Evolutionary conservation across 2,888 invertebrate genomes (phyloP).

Genomic region (Sphinx pinastri): DNA sequence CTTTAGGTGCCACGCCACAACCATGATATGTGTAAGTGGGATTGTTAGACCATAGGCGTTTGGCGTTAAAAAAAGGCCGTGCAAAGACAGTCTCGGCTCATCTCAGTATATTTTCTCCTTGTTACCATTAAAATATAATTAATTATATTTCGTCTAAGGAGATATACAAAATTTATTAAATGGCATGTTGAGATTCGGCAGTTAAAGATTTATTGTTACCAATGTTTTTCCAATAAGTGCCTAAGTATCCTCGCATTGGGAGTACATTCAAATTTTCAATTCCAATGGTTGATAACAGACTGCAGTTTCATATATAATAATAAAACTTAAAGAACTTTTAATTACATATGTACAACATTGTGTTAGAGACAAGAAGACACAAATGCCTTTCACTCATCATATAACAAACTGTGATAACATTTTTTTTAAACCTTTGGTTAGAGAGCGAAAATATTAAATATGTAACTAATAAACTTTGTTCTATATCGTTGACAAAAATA

Average conservation of each 20-base stretch:
- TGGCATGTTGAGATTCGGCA: background rate
- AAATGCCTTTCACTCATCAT: slow-evolving; percentile 67
- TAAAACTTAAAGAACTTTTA: slow-evolving; percentile 54
- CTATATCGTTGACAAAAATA: too few species aligned
- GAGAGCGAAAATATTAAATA: background rate
- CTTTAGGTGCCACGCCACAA: too few species aligned
- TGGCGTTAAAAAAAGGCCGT: too few species aligned
- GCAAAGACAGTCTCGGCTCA: background rate
- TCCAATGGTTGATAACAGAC: slow-evolving; percentile 31
- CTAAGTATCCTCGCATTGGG: background rate
- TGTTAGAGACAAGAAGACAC: slow-evolving; percentile 71
- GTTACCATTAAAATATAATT: background rate
- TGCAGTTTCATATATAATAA: slow-evolving; percentile 50
- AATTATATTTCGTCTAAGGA: background rate
- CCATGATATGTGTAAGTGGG: too few species aligned
- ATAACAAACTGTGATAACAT: slow-evolving; percentile 37
- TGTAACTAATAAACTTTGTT: background rate
- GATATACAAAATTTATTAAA: background rate
- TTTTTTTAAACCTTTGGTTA: background rate
- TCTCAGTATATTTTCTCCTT: background rate
- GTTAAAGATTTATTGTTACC: background rate
- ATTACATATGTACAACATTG: slow-evolving; percentile 81
- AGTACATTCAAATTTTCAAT: background rate
- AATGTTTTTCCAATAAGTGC: background rate
- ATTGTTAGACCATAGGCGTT: too few species aligned